Percentiles rank a stretch among this genome's conserved stretches.
These are phyloP conservation scores for Keiferia lycopersicella DNA, from an alignment of 2,888 invertebrate species.

Conservation along the genomic window DNA sequence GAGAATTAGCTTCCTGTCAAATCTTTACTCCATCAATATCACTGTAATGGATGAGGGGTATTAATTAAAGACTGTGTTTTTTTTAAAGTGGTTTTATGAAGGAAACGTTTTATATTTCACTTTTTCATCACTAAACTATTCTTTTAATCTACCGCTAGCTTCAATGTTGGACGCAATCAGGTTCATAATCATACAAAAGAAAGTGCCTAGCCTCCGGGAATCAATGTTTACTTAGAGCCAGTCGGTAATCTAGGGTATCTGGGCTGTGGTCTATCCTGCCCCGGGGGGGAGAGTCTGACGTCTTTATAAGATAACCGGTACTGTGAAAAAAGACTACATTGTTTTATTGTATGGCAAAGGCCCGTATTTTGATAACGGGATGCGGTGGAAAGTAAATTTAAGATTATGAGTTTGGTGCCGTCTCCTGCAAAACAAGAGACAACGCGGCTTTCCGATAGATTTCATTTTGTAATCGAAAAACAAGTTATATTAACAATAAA, in stretches of 20 bases:
- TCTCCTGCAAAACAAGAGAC: too few relatives aligned
- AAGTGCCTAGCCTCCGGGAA: conserved; percentile 23
- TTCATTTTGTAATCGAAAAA: too few relatives aligned
- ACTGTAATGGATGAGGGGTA: too few relatives aligned
- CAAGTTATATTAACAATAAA: too few relatives aligned
- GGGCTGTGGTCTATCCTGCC: conserved; percentile 28
- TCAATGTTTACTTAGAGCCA: conserved; percentile 28
- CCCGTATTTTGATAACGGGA: conserved; percentile 8
- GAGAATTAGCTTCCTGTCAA: too few relatives aligned
- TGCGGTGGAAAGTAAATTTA: background rate
- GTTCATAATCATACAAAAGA: conserved; percentile 27
- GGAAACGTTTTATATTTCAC: background rate
- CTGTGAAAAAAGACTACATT: conserved; percentile 12
- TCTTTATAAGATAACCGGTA: conserved; percentile 28
- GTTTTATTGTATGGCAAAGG: conserved; percentile 3
- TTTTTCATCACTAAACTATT: background rate
- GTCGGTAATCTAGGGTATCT: conserved; percentile 29
- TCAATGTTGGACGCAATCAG: conserved; percentile 19
- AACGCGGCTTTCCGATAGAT: too few relatives aligned
- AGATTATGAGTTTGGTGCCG: background rate
- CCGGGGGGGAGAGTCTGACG: conserved; percentile 26
- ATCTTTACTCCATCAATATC: too few relatives aligned
- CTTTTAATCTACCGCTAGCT: conserved; percentile 13
- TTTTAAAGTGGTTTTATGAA: too few relatives aligned
- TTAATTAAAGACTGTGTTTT: too few relatives aligned